Evolutionary conservation across 2,797 vertebrate genomes (phyloP).

Genomic region (Ptychobarbus kaznakovi): DNA sequence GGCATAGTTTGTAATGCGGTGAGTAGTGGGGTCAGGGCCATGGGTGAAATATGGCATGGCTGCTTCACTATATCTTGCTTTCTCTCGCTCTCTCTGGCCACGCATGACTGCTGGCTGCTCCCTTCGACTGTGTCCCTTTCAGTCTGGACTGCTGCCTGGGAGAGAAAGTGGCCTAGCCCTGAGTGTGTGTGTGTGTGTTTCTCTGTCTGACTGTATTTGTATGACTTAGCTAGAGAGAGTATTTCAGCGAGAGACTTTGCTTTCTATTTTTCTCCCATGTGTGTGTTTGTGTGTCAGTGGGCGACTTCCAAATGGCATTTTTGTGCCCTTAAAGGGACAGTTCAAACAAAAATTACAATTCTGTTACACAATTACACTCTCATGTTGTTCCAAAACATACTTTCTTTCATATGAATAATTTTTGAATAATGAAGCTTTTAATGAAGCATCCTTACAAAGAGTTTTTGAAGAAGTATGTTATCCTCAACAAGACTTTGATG

Average conservation of each 20-base stretch:
- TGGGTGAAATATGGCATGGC: conserved; percentile 34
- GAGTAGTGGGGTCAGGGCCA: not conserved
- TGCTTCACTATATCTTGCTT: conserved; percentile 48
- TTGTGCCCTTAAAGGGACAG: conserved; percentile 11
- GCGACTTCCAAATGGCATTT: conserved; percentile 1
- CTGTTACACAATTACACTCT: no score
- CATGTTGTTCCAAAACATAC: not conserved
- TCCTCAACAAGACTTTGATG: not conserved
- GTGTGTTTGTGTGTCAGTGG: conserved; percentile 35
- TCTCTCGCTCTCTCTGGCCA: conserved; percentile 40
- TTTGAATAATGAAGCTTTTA: not conserved
- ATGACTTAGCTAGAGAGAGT: conserved; percentile 40
- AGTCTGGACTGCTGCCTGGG: conserved; percentile 44
- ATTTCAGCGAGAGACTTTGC: conserved; percentile 30
- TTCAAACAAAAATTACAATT: not conserved
- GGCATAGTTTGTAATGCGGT: not conserved
- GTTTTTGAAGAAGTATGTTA: not conserved
- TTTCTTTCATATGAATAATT: not conserved
- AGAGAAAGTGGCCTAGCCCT: conserved; percentile 15
- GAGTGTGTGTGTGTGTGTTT: conserved; percentile 13
- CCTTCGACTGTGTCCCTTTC: conserved; percentile 44
- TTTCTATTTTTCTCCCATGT: conserved; percentile 35
- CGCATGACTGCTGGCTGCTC: conserved; percentile 51
- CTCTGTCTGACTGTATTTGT: conserved; percentile 24
- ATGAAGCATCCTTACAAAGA: not conserved